Conservation (phyloP, 2,888 invertebrate species). For the Abrostola tripartita region DNA sequence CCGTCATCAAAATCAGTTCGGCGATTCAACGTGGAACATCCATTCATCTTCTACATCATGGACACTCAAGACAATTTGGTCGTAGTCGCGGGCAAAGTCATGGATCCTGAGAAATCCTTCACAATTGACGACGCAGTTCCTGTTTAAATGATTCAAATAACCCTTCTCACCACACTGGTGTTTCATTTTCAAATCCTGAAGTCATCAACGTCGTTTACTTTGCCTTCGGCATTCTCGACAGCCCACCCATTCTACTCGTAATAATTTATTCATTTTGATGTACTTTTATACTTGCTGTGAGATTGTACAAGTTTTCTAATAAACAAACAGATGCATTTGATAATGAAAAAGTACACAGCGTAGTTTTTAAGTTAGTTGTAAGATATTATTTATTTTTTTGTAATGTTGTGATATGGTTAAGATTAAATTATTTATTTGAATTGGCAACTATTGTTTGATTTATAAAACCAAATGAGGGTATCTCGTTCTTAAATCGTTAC, state of each 20-base stretch:
- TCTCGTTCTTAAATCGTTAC: background rate
- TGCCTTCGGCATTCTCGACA: constrained; percentile 38
- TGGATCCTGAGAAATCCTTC: constrained; percentile 77
- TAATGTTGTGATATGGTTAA: constrained; percentile 79
- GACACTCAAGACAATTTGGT: constrained; percentile 88
- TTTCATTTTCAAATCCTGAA: constrained; percentile 47
- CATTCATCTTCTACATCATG: constrained; percentile 90
- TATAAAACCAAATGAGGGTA: background rate
- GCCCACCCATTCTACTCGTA: constrained; percentile 52
- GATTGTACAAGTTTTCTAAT: constrained; percentile 51
- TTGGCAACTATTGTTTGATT: constrained; percentile 48
- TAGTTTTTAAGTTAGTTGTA: constrained; percentile 73
- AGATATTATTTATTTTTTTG: constrained; percentile 77
- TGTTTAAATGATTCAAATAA: constrained; percentile 33
- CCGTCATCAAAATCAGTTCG: constrained; percentile 65
- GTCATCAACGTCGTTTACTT: constrained; percentile 9
- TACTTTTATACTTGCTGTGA: constrained; percentile 64
- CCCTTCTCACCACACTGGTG: constrained; percentile 16
- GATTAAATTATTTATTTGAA: constrained; percentile 79
- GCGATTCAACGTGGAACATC: constrained; percentile 87
- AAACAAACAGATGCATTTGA: constrained; percentile 87
- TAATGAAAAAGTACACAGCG: constrained; percentile 87
- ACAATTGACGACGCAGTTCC: constrained; percentile 35
- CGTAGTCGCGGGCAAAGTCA: constrained; percentile 89
- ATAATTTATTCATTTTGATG: constrained; percentile 48